These are phyloP conservation scores for Pogonomyrmex barbatus DNA, from an alignment of 1,140 invertebrate genomes.

Conservation along the genomic window DNA sequence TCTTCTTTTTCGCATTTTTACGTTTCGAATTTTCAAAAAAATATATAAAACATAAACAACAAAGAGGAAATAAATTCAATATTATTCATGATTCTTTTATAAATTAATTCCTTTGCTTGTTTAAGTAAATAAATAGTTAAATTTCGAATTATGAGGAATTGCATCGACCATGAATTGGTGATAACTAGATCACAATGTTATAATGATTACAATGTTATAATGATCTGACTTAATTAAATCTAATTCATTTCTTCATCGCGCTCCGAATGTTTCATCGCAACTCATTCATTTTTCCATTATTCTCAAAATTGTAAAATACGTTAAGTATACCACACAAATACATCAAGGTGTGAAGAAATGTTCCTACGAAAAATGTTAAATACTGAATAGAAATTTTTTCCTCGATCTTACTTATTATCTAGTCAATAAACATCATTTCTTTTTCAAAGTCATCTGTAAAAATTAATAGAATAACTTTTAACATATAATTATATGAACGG, in stretches of 20 bases:
- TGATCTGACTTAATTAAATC: slow-evolving; percentile 36
- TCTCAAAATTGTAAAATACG: not conserved
- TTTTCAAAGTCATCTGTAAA: slow-evolving; percentile 26
- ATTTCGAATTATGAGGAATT: not conserved
- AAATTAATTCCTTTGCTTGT: not conserved
- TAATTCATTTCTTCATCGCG: slow-evolving; percentile 10
- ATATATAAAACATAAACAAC: not conserved
- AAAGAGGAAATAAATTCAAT: not conserved
- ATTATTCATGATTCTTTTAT: not conserved
- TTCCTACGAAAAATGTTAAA: slow-evolving; percentile 25
- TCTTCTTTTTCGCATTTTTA: not conserved
- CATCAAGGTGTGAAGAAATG: slow-evolving; percentile 8
- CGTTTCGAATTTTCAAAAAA: slow-evolving; percentile 6
- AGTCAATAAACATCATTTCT: slow-evolving; percentile 22
- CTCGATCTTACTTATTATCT: slow-evolving; percentile 17
- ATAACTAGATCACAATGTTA: not conserved
- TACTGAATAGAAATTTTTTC: slow-evolving; percentile 44
- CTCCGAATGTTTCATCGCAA: not conserved
- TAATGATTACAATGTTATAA: not conserved
- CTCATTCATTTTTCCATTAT: slow-evolving; percentile 12
- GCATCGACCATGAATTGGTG: not conserved
- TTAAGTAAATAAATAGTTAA: not conserved
- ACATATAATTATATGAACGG: slow-evolving; percentile 23
- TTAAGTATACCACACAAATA: slow-evolving; percentile 44
- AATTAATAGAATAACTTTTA: slow-evolving; percentile 5